Base-by-base conservation (phyloP, 2,797 vertebrate species). In the Paramormyrops hopkinsi region DNA sequence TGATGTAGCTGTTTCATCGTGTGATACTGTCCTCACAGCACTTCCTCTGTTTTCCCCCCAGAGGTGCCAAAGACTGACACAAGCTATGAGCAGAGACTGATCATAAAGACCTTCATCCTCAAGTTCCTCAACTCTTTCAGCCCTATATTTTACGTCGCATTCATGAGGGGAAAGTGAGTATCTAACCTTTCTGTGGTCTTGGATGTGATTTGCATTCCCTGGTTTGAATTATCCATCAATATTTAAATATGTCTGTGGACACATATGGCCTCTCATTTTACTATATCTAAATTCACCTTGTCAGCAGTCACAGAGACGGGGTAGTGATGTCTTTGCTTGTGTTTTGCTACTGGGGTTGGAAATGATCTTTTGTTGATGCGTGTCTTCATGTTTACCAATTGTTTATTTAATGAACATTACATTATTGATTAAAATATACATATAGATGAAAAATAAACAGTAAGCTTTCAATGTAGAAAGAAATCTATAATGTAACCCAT, bases 41-140 rank as follows among this genome's bases (percentile, higher is more conserved):
- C 46, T 46, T 90, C 88, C 22, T 92, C 93, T 88, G 6, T 69
- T 29, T 41, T 0, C 2, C 69, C 33, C 33, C 14, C 94, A 99
- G 98, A 99, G 97, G 97, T 99, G 56, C 98, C 98, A 73, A 99
- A 99, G 95, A 99, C 98, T 0, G 98, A 99, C 94, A 98, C 98
- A 93, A 99, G 96, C 91, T 99, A 98, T 0, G 98, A 99, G 90
- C 97, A 99, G 90, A 93, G 98, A 33, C 96, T 99, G 89, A 99
- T 99, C 92, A 97, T 99, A 90, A 99, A 99, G 95, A 97, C 97
- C 0, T 99, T 99, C 90, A 93, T 99, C 90, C 92, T 99, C 91
- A 99, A 99, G 94, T 99, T 99, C 46, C 97, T 97, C 86, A 99
- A 99, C 0, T 98, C 98, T 92, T 99, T 99, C 94, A 98, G 98